Conservation (phyloP, 2,888 invertebrate genomes). For the Arctia plantaginis region DNA sequence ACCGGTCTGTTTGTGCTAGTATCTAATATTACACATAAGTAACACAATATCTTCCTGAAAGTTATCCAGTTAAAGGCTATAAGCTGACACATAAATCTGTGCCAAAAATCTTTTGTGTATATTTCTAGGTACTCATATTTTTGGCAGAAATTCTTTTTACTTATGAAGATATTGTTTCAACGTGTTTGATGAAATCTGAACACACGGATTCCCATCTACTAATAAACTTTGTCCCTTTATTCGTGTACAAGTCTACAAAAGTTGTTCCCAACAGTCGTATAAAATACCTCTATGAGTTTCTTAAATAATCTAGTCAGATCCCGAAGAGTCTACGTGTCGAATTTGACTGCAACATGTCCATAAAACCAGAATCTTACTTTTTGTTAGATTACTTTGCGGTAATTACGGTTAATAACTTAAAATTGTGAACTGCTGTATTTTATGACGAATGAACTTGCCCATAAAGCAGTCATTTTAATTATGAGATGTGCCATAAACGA, state of each 20-base stretch:
- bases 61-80: constrained; percentile 44
- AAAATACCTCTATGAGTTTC: not conserved
- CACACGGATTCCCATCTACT: not conserved
- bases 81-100: constrained; percentile 34
- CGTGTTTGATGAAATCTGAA: not conserved
- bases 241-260: not conserved
- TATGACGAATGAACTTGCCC: not conserved
- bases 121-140: constrained; percentile 4
- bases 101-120: constrained; percentile 31
- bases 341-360: not conserved
- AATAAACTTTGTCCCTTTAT: not conserved
- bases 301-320: not conserved
- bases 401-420: not conserved
- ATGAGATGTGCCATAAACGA: not conserved
- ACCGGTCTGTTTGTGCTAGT: constrained; percentile 46
- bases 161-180: not conserved
- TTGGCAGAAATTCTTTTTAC: not conserved
- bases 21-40: constrained; percentile 47
- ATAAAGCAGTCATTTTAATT: not conserved
- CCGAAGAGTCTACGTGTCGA: not conserved
- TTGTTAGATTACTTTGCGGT: not conserved
- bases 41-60: constrained; percentile 48
- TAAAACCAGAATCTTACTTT: not conserved
- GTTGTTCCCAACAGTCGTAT: not conserved
- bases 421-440: not conserved